Conservation (phyloP, 2,888 invertebrate species). For the Matsumyia berberina region DNA sequence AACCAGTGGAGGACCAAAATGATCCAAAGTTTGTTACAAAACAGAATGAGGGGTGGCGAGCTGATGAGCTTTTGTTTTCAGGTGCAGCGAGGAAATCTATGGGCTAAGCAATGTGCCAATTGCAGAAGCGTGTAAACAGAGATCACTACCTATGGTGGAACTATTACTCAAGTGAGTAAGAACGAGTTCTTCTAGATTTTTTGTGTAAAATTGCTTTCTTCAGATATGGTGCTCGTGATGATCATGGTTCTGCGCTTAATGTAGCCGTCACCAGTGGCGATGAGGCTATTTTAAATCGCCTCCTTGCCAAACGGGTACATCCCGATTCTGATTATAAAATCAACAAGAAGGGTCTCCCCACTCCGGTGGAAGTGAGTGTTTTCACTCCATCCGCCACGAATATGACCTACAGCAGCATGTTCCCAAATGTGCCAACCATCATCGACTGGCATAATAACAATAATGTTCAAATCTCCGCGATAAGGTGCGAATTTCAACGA, state of each 20-base stretch:
- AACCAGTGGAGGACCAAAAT: constrained; percentile 84
- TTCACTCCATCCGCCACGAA: constrained; percentile 86
- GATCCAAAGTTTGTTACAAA: constrained; percentile 80
- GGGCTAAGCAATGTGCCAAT: constrained; percentile 83
- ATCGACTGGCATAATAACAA: constrained; percentile 95
- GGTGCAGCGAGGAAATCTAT: constrained; percentile 83
- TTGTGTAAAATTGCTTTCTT: neutral
- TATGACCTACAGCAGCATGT: constrained; percentile 91
- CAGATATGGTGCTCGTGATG: constrained; percentile 92
- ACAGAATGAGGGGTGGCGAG: neutral
- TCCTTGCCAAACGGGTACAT: constrained; percentile 94
- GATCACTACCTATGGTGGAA: constrained; percentile 83
- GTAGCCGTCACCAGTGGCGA: constrained; percentile 91
- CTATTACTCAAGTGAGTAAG: constrained; percentile 81
- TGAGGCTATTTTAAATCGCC: constrained; percentile 90
- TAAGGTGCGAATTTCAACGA: constrained; percentile 84
- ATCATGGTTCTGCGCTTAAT: constrained; percentile 91
- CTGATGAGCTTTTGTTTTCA: constrained; percentile 36
- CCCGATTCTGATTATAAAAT: constrained; percentile 97
- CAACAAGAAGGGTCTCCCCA: constrained; percentile 91
- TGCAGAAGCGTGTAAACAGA: constrained; percentile 84
- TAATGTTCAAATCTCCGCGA: constrained; percentile 88
- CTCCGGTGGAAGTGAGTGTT: constrained; percentile 84
- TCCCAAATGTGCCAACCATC: constrained; percentile 93
- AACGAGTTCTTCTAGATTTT: neutral